Base-by-base conservation (phyloP, 2,888 invertebrate genomes). In the Microctonus aethiopoides region DNA sequence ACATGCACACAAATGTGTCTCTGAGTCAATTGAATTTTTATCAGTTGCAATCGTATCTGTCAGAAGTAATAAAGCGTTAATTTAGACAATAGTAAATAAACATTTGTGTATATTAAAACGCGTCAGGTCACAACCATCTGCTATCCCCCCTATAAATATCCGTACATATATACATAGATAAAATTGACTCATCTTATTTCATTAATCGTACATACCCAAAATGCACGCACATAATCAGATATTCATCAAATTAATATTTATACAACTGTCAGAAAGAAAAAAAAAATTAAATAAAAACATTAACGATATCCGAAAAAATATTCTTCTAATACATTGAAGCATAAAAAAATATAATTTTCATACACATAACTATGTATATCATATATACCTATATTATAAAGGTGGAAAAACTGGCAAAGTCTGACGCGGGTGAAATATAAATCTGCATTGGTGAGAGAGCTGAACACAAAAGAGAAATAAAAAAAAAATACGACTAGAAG, bases 381-480 rank as follows among this genome's bases (percentile, higher is more conserved):
- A n/a, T n/a, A n/a, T n/a, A n/a, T n/a, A n/a, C n/a, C n/a, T n/a
- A n/a, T n/a, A n/a, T n/a, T n/a, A n/a, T n/a, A n/a, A n/a, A n/a
- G n/a, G n/a, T n/a, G n/a, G n/a, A n/a, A n/a, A n/a, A n/a, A n/a
- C n/a, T n/a, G n/a, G n/a, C n/a, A n/a, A n/a, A n/a, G n/a, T n/a
- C n/a, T n/a, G n/a, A n/a, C n/a, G n/a, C n/a, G n/a, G n/a, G n/a
- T 65, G 60, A 52, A 69, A 69, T 69, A 60, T 65, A 65, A 69
- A 69, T 69, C 59, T 59, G 29, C 64, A 41, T 64, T 64, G n/a
- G 36, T 46, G 26, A 46, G 20, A 16, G 41, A 41, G n/a, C 39
- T 20, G n/a, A n/a, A 39, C 20, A 22, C 13, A 20, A n/a, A 24
- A 24, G n/a, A 22, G 20, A n/a, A n/a, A n/a, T n/a, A n/a, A n/a